Conservation (phyloP, 2,113 vertebrate genomes). For the Pterocles burchelli region DNA sequence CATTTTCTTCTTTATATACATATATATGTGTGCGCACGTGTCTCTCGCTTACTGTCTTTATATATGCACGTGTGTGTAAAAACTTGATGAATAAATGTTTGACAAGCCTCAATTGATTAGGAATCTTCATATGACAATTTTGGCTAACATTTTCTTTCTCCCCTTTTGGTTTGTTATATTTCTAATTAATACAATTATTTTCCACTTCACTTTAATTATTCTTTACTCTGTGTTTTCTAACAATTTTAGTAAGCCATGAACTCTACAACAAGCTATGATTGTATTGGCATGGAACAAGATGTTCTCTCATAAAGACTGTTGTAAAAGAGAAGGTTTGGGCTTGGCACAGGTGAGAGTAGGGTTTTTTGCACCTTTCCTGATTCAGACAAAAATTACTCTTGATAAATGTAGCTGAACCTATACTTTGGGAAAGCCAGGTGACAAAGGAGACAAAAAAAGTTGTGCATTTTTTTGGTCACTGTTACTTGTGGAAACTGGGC, state of each 20-base stretch:
- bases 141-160: background rate
- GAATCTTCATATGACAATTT: background rate
- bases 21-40: background rate
- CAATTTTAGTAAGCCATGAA: background rate
- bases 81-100: background rate
- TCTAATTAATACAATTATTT: background rate
- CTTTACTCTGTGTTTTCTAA: background rate
- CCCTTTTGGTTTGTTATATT: background rate
- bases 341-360: background rate
- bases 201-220: background rate
- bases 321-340: background rate
- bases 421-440: background rate
- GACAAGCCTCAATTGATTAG: background rate
- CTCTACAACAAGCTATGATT: background rate
- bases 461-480: background rate
- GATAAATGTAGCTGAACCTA: background rate
- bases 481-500: background rate
- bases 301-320: background rate
- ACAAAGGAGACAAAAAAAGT: background rate
- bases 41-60: background rate
- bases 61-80: background rate
- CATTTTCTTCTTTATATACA: background rate
- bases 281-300: background rate
- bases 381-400: background rate
- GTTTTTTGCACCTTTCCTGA: background rate